Evolutionary conservation across 2,797 vertebrate species (phyloP).

Genomic region (Macrochelys suwanniensis): DNA sequence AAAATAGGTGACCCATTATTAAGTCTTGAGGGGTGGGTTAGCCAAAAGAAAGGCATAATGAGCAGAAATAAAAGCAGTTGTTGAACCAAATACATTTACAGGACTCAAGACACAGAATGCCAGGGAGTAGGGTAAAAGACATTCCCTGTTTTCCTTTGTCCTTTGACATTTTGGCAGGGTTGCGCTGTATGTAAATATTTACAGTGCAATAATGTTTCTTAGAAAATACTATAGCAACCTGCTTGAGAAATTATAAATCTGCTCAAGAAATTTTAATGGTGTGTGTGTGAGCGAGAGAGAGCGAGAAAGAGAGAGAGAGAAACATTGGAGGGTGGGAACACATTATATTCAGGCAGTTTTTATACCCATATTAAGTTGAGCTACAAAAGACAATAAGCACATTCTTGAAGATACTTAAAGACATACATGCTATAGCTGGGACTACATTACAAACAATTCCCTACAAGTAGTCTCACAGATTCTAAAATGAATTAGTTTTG

Average conservation of each 20-base stretch:
- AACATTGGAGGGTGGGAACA: background rate
- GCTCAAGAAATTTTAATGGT: constrained; percentile 14
- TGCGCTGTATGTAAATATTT: constrained; percentile 72
- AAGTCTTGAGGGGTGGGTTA: constrained; percentile 7
- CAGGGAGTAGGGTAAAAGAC: constrained; percentile 54
- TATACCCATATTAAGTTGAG: fast-evolving
- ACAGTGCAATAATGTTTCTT: constrained; percentile 60
- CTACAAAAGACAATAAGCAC: fast-evolving
- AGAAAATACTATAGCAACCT: constrained; percentile 70
- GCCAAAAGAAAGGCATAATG: constrained; percentile 38
- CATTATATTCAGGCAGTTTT: background rate
- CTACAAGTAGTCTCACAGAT: background rate
- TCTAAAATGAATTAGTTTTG: background rate
- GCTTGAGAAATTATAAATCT: constrained; percentile 58
- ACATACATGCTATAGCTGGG: background rate
- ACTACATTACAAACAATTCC: background rate
- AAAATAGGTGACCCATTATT: constrained; percentile 74
- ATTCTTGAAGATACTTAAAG: background rate
- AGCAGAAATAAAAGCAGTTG: background rate
- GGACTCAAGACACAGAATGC: constrained; percentile 17
- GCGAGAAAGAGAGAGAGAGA: background rate
- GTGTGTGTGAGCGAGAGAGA: background rate
- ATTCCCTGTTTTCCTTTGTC: constrained; percentile 59
- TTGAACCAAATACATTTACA: background rate
- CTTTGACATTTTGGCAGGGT: constrained; percentile 70